Base-by-base conservation (phyloP, 2,797 vertebrate species). In the Oryzias sinensis region DNA sequence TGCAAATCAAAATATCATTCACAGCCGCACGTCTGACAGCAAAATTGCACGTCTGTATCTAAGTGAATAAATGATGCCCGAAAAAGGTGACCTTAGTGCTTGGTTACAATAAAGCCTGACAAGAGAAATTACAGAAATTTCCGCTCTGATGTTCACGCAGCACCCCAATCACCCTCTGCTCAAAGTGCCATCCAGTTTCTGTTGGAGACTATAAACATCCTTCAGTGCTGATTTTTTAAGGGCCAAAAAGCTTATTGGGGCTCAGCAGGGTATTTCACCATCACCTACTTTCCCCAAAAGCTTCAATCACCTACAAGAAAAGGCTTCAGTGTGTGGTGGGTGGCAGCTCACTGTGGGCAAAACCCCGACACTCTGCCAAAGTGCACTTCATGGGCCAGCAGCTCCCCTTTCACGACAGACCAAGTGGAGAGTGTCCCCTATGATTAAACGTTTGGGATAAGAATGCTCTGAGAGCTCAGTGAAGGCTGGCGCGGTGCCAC, bases 101-200 rank as follows among this genome's bases (percentile, higher is more conserved):
- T 44, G 59, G 72, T 53, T 62, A 20, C 51, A 62, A 62, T 52
- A 53, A 59, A 49, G 25, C 47, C n/a, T 60, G 70, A 84, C n/a
- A 16, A 79, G 60, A 43, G 27, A 74, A 82, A 87, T 81, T 71
- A 74, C 59, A 63, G 81, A 74, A 49, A 82, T 83, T 80, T 80
- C 29, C 20, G n/a, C 41, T 43, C 45, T 68, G 81, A 75, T 67
- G 71, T 62, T 70, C 59, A 70, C 65, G 79, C 62, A 61, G 49
- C 16, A 5, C 51, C 62, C 22, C 20, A 66, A 53, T 84, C 71
- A 65, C 53, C 68, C 57, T 49, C 53, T 51, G 29, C 13, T 3
- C 47, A 60, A 69, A 68, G 70, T 53, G 72, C 58, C 72, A 60
- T 15, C 43, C 55, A 20, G 62, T 11, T 53, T 50, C 52, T 20